Evolutionary conservation across 2,797 vertebrate species (phyloP), one percentile per base, ranked within the genome.

Genomic region (Sebastes hubbsi): DNA sequence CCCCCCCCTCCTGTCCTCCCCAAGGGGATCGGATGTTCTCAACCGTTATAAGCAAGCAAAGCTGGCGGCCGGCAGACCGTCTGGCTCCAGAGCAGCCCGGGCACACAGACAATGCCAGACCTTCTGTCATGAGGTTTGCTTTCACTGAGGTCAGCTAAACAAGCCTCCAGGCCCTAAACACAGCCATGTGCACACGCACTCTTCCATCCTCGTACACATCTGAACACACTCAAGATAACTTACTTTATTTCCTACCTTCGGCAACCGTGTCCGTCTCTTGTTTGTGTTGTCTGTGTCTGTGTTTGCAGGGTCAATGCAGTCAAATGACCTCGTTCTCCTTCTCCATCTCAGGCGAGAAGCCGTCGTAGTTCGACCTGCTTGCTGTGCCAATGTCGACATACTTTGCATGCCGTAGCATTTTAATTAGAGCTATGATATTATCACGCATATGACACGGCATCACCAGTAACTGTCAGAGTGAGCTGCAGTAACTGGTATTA

Each of bases 21-120:
- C 7, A 94, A 90, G 89, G 94, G 96, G 95, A 97, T 96, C 96
- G 95, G 96, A 96, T 97, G 95, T 94, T 96, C 96, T 96, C 96
- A 96, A 96, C 95, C 91, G 96, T 97, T 96, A 94, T 93, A 95
- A 96, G 95, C 90, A 78, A 96, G 95, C 95, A 93, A 95, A 96
- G 95, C 87, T 94, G 86, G 91, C 91, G 95, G 96, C 95, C 88
- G 94, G 95, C 96, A 97, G 97, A 97, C 97, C 81, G 95, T 91
- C 97, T 97, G 97, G 97, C 96, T 97, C 96, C 96, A 82, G 92
- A 91, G 90, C 30, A 93, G 94, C 93, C 94, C 70, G 83, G 94
- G 95, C 94, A 95, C 94, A 96, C 95, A 96, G 95, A 96, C 96
- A 96, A 96, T 95, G 95, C 93, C 96, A 96, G 95, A 91, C 90